phyloP scores from a whole-genome alignment of 2,888 invertebrate species.

The Holacanthella duospinosa region DNA sequence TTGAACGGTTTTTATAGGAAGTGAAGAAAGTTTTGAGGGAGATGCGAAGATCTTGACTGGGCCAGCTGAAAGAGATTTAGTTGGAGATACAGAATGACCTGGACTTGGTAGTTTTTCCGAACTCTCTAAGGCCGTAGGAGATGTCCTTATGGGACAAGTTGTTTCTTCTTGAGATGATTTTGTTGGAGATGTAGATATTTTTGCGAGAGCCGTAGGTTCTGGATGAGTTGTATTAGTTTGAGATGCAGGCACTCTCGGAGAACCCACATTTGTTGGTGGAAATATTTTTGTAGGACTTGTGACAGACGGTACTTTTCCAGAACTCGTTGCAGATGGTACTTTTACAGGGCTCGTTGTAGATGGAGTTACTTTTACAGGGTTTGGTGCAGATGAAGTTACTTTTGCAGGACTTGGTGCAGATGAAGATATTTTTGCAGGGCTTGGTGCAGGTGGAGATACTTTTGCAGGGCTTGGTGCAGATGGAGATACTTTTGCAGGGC shows the following conservation, averaged over 20 bases:
- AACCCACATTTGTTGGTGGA: neutral
- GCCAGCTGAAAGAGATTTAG: neutral
- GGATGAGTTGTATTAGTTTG: neutral
- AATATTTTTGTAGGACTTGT: neutral
- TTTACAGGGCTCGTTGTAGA: neutral
- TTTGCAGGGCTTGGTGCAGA: too few species aligned
- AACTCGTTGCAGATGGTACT: neutral
- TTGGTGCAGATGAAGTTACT: neutral
- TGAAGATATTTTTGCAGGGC: neutral
- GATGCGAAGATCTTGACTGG: too few species aligned
- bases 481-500: too few species aligned
- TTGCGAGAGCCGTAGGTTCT: neutral
- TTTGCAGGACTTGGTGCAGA: too few species aligned
- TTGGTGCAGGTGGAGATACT: too few species aligned
- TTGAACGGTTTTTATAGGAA: neutral
- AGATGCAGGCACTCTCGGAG: neutral
- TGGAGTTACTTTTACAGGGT: too few species aligned
- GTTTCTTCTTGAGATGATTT: too few species aligned
- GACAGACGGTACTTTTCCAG: slow-evolving; percentile 1
- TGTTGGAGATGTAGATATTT: neutral
- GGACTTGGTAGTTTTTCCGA: too few species aligned
- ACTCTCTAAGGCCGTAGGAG: too few species aligned
- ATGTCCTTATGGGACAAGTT: too few species aligned
- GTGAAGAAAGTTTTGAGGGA: too few species aligned
- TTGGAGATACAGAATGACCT: too few species aligned